phyloP scores from a whole-genome alignment of 64 coral and sea anemone species.

The Trachythela sp. region DNA sequence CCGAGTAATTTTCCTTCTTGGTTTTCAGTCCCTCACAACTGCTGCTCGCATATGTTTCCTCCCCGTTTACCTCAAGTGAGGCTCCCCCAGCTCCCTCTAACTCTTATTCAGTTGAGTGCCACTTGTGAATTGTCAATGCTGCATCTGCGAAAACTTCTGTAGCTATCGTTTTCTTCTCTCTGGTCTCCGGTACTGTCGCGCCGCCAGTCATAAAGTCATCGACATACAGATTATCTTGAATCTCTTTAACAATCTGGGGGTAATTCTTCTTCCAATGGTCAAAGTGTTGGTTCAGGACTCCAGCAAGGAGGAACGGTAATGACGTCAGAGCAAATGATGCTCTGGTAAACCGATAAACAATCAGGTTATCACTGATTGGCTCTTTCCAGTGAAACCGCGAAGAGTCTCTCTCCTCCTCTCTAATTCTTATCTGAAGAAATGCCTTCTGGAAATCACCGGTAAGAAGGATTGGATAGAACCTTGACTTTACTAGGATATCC shows the following conservation, averaged over 20 bases:
- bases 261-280: neutral
- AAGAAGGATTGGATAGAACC: neutral
- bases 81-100: neutral
- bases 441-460: neutral
- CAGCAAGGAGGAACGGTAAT: neutral
- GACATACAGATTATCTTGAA: neutral
- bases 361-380: neutral
- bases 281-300: neutral
- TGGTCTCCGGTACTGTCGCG: neutral
- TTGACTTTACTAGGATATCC: neutral
- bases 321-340: neutral
- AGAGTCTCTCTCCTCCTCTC: neutral
- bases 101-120: neutral
- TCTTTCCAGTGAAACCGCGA: neutral
- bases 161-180: neutral
- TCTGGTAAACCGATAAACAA: neutral
- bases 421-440: conserved; percentile 10
- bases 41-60: neutral
- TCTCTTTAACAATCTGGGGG: neutral
- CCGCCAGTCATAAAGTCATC: neutral
- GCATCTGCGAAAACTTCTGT: neutral
- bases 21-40: neutral
- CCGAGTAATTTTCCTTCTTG: neutral
- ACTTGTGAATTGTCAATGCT: neutral
- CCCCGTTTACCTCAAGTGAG: neutral